Evolutionary conservation across 2,113 vertebrate genomes (phyloP).

Genomic region (Cheilinus undulatus): DNA sequence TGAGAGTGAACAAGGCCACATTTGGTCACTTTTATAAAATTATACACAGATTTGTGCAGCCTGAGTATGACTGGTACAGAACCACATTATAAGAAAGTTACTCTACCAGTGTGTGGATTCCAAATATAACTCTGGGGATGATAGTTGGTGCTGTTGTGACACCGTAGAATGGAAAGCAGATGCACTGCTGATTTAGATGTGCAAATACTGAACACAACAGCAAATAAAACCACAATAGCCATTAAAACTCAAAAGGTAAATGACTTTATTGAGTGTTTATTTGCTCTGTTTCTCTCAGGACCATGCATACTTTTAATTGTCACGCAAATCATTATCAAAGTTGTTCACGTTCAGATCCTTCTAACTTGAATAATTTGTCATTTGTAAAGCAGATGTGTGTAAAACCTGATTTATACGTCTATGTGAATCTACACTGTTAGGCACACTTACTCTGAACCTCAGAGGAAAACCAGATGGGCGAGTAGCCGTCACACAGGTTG

Average conservation of each 20-base stretch:
- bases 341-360: too few relatives aligned
- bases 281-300: not conserved
- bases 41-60: slow-evolving; percentile 40
- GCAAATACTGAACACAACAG: slow-evolving; percentile 50
- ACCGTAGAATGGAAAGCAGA: slow-evolving; percentile 25
- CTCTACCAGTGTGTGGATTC: slow-evolving; percentile 19
- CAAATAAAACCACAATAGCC: slow-evolving; percentile 57
- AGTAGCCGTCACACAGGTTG: too few relatives aligned
- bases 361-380: too few relatives aligned
- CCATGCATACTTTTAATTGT: too few relatives aligned
- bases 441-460: too few relatives aligned
- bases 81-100: slow-evolving; percentile 23
- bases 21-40: slow-evolving; percentile 16
- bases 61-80: slow-evolving; percentile 51
- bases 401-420: too few relatives aligned
- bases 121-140: slow-evolving; percentile 39
- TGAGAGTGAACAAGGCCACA: not conserved
- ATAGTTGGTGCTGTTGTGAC: slow-evolving; percentile 36
- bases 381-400: too few relatives aligned
- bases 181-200: slow-evolving; percentile 22
- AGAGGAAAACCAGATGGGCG: too few relatives aligned
- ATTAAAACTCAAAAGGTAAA: slow-evolving; percentile 64
- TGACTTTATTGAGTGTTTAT: slow-evolving; percentile 57
- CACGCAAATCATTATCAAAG: too few relatives aligned
- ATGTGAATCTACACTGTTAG: too few relatives aligned